Evolutionary conservation across 2,797 vertebrate species (phyloP).

Genomic region (Orientallactaga sibirica): DNA sequence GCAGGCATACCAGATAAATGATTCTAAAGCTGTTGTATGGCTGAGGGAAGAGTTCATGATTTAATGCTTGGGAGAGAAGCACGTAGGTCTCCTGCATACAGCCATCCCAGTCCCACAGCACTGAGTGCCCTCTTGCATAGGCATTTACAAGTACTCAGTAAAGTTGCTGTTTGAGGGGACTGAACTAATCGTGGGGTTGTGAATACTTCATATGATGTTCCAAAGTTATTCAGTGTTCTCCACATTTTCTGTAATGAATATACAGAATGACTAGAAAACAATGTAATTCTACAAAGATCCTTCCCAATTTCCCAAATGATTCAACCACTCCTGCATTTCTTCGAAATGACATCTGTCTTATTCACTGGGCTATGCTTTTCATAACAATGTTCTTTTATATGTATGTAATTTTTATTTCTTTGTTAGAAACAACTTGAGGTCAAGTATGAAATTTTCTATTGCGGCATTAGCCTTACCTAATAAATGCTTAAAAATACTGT

Average conservation of each 20-base stretch:
- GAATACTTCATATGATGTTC: not conserved
- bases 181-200: constrained; percentile 3
- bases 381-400: not conserved
- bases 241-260: not conserved
- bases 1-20: not conserved
- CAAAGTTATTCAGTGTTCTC: constrained; percentile 12
- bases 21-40: not conserved
- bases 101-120: not conserved
- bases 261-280: not conserved
- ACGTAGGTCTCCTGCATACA: not conserved
- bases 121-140: too few relatives aligned
- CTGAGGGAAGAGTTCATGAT: not conserved
- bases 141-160: not conserved
- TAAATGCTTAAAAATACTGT: not conserved
- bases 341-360: constrained; percentile 40
- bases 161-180: not conserved
- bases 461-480: not conserved
- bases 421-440: not conserved
- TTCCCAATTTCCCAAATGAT: not conserved
- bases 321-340: not conserved
- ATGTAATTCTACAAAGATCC: not conserved
- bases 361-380: not conserved
- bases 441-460: constrained; percentile 7
- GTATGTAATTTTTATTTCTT: not conserved
- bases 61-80: not conserved